Evolutionary conservation across 1,140 invertebrate species (phyloP).

Genomic region (Pseudomyrmex cubaensis): DNA sequence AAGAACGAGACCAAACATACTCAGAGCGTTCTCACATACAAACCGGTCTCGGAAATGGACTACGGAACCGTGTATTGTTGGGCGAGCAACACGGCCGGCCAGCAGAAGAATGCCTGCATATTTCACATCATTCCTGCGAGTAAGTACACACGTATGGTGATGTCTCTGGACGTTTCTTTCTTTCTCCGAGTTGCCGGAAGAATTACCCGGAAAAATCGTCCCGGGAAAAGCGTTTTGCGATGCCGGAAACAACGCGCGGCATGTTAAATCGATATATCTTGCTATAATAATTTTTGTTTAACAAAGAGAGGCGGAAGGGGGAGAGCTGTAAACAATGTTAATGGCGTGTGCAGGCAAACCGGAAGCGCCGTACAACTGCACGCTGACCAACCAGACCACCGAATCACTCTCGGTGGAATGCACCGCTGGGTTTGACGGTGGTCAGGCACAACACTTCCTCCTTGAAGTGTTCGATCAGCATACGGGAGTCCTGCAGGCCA

Average conservation of each 20-base stretch:
- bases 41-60: constrained; percentile 91
- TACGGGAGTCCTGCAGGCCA: constrained; percentile 88
- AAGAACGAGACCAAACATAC: constrained; percentile 87
- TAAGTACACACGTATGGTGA: constrained; percentile 65
- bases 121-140: constrained; percentile 91
- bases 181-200: constrained; percentile 41
- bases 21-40: constrained; percentile 91
- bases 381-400: constrained; percentile 92
- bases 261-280: constrained; percentile 18
- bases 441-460: constrained; percentile 89
- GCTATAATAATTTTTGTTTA: constrained; percentile 41
- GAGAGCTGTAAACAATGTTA: constrained; percentile 47
- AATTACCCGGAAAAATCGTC: constrained; percentile 21
- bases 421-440: constrained; percentile 92
- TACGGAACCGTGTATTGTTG: constrained; percentile 90
- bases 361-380: constrained; percentile 92
- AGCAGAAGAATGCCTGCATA: constrained; percentile 88
- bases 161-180: background rate
- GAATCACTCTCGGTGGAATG: constrained; percentile 92
- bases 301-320: background rate
- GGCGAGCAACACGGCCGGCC: constrained; percentile 89
- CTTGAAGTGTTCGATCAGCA: constrained; percentile 91
- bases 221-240: background rate
- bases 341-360: constrained; percentile 88
- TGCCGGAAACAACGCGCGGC: constrained; percentile 18